These are phyloP conservation scores for Macaria notata DNA, from an alignment of 2,888 invertebrate species.

Conservation along the genomic window DNA sequence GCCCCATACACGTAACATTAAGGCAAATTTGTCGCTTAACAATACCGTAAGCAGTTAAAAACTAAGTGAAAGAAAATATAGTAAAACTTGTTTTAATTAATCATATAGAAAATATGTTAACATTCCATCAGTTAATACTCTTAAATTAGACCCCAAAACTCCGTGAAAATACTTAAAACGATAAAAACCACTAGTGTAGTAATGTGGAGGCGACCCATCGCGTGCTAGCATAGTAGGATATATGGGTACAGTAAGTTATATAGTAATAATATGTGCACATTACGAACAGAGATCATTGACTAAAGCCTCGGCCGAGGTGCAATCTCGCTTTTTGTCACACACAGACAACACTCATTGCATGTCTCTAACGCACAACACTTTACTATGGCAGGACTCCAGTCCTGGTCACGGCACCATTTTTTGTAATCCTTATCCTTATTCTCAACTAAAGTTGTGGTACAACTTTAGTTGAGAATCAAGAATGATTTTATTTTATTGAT, in stretches of 20 bases:
- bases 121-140: slow-evolving; percentile 67
- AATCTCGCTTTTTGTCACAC: slow-evolving; percentile 35
- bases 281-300: slow-evolving; percentile 57
- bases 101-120: slow-evolving; percentile 52
- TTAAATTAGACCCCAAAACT: slow-evolving; percentile 63
- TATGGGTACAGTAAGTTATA: slow-evolving; percentile 31
- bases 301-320: slow-evolving; percentile 44
- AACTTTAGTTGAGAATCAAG: too few relatives aligned
- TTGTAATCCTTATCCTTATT: too few relatives aligned
- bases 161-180: slow-evolving; percentile 55
- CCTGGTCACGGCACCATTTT: neutral
- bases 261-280: slow-evolving; percentile 46
- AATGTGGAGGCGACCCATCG: slow-evolving; percentile 37
- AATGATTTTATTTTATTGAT: too few relatives aligned
- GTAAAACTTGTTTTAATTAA: slow-evolving; percentile 40
- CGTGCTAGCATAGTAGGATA: slow-evolving; percentile 38
- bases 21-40: slow-evolving; percentile 48
- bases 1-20: slow-evolving; percentile 57
- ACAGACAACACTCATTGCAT: too few relatives aligned
- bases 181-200: slow-evolving; percentile 43
- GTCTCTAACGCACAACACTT: too few relatives aligned
- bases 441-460: too few relatives aligned
- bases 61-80: slow-evolving; percentile 35
- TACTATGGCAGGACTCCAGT: too few relatives aligned
- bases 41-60: slow-evolving; percentile 46